Conservation (phyloP, 2,113 vertebrate genomes). For the Cynopterus brachyotis region DNA sequence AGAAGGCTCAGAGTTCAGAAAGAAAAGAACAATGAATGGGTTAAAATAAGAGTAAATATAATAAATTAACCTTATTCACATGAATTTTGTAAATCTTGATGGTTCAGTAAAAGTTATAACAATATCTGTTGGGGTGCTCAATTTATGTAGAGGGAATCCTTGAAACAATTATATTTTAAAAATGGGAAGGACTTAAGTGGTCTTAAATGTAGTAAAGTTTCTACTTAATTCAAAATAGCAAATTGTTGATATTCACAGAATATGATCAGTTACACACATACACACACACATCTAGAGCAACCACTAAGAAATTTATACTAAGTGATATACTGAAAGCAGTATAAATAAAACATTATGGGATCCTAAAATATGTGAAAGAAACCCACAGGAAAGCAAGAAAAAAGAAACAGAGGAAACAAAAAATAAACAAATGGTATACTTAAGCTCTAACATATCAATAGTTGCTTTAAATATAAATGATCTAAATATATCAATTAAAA, state of each 20-base stretch:
- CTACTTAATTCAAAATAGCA: not conserved
- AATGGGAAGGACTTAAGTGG: not conserved
- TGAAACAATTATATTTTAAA: conserved; percentile 17
- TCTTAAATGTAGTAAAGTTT: not conserved
- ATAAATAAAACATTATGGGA: not conserved
- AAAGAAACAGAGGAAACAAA: not conserved
- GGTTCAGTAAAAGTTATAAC: not conserved
- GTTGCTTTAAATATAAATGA: not conserved
- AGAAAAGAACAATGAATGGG: not conserved
- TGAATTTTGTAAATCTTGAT: not conserved
- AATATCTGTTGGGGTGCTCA: not conserved
- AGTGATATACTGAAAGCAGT: not conserved
- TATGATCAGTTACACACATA: not conserved
- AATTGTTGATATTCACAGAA: not conserved
- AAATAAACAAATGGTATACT: not conserved
- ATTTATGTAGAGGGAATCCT: not conserved
- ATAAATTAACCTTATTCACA: not conserved
- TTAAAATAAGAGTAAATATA: not conserved
- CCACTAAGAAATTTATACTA: not conserved
- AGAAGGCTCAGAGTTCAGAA: not conserved
- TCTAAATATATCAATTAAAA: not conserved
- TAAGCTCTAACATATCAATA: not conserved
- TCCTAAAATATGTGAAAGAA: not conserved
- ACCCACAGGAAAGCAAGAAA: not conserved
- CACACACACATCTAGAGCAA: not conserved